Evolutionary conservation across 2,888 invertebrate genomes (phyloP), one percentile per base, ranked within the genome.

Genomic region (Tortrix viridana): DNA sequence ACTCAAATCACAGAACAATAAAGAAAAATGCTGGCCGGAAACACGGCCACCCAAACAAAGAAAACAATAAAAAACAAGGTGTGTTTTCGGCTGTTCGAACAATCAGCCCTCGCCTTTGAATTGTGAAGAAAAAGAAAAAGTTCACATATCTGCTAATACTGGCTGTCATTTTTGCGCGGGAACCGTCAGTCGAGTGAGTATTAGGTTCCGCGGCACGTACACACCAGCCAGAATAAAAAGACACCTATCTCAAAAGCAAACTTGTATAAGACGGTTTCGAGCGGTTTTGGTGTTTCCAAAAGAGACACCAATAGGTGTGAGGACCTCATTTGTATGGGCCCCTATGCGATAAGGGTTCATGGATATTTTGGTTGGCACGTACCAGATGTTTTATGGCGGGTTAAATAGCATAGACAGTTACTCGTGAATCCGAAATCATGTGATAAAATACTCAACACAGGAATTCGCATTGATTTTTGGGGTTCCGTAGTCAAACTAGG

Each of bases 191-290:
- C 52, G 52, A 60, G 69, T 74, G 52, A 60, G 69, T 74, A 76
- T 80, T 77, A 75, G 67, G 73, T 75, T 75, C 70, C 79, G 52
- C 46, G 68, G 74, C 79, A 80, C 80, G 80, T 79, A 55, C 59
- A 55, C 53, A 64, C 66, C 32, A 41, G 9, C 52, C 46, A 48
- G 41, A 9, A 32, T 52, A 23, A 12, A 18, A 48, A 47, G 58
- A 23, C n/a, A 47, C 23, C 41, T 32, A 7, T 14, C 3, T 5
- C 2, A 32, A 43, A 48, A n/a, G 6, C 20, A 38, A 44, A 18
- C 46, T 2, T 16, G 47, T 16, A 41, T 19, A 43, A 53, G 20
- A n/a, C n/a, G 41, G 41, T 46, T 22, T 43, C 22, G 22, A 53
- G 26, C 20, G 53, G 20, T 58, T 63, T 47, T 48, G 41, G 63